Evolutionary conservation across 1,140 invertebrate genomes (phyloP), one percentile per base, ranked within the genome.

Genomic region (Pachyrhynchus sulphureomaculatus): DNA sequence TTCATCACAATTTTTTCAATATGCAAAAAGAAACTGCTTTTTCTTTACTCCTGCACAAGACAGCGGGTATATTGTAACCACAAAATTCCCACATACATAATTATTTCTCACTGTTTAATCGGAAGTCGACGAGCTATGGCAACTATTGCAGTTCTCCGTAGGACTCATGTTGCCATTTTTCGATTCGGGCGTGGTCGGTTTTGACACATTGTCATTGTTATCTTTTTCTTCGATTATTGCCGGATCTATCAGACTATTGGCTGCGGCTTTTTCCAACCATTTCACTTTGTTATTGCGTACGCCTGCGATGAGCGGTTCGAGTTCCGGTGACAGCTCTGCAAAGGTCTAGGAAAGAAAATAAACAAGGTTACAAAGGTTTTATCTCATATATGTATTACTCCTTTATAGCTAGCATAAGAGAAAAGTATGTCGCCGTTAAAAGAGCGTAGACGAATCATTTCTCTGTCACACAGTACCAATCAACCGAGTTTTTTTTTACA

Each of bases 261-360:
- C 67, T 13, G 68, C 82, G 3, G 90, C 83, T 34, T 92, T 78
- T 62, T 88, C 82, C 41, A 91, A 78, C 94, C 94, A 96, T 66
- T 92, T 86, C 13, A 83, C 79, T 53, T 91, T 85, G 76, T 97
- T 97, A 52, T 83, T 79, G 42, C 84, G 79, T n/a, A 95, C 92
- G 9, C 93, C 91, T 45, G 93, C 87, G 0, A 93, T 81, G 70
- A 97, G 78, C 6, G 92, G 90, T 65, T 86, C 81, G 53, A 96
- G 74, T 63, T 88, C 84, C 15, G 88, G 82, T 1, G 89, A 92
- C 26, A 96, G 77, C 32, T 85, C 79, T 26, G 90, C 86, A 75
- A 96, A 95, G 68, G 91, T 87, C 93, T 96, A 74, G 0, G 80
- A 78, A 68, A 61, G 44, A 33, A 44, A 51, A 53, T 55, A 24